Percentiles rank a stretch among this genome's conserved stretches.
These are phyloP conservation scores for Platysteira castanea DNA, from an alignment of 2,113 vertebrate species.

Conservation along the genomic window DNA sequence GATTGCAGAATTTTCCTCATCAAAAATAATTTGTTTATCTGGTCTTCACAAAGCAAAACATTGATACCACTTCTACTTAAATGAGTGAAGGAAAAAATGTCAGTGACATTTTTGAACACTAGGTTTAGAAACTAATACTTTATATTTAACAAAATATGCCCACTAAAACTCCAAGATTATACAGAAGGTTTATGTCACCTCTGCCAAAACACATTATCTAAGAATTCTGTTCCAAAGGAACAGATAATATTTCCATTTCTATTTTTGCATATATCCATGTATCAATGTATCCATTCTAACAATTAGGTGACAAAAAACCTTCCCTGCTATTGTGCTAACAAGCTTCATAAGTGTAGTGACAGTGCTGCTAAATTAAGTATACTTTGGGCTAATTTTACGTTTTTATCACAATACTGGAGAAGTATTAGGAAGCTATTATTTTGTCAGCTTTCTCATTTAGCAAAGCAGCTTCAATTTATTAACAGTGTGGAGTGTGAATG, in stretches of 20 bases:
- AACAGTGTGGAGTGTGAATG: slow-evolving; percentile 86
- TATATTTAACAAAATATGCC: not conserved
- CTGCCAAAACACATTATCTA: not conserved
- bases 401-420: slow-evolving; percentile 74
- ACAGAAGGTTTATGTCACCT: not conserved
- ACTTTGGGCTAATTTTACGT: slow-evolving; percentile 75
- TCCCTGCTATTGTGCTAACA: slow-evolving; percentile 7
- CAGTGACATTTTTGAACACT: not conserved
- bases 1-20: not conserved
- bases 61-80: not conserved
- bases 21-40: not conserved
- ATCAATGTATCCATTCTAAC: not conserved
- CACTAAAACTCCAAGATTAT: not conserved
- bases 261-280: not conserved
- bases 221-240: not conserved
- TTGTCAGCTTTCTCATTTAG: slow-evolving; percentile 87
- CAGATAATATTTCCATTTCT: not conserved
- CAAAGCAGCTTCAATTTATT: slow-evolving; percentile 94
- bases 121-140: not conserved
- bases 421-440: slow-evolving; percentile 78
- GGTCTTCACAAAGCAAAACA: not conserved
- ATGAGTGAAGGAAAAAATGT: not conserved
- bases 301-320: not conserved
- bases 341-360: slow-evolving; percentile 53
- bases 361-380: slow-evolving; percentile 71